Percentiles rank a stretch among this genome's conserved stretches.
Evolutionary conservation across 2,888 invertebrate genomes (phyloP).

Genomic region (Sinodicranocentrus sp.): DNA sequence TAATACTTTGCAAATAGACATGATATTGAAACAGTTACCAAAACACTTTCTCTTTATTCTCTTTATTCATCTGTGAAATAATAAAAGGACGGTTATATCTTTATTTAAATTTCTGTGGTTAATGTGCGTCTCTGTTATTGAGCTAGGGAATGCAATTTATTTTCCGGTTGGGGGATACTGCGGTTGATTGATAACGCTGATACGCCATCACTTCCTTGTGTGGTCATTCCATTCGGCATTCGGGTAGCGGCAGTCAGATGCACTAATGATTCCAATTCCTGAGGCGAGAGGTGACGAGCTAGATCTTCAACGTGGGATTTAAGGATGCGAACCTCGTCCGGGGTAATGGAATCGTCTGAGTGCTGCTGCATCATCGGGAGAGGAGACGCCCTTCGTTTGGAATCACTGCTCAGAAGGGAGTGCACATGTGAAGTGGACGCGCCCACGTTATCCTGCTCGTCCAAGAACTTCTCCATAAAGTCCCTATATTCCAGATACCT

Average conservation of each 20-base stretch:
- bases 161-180: constrained; percentile 52
- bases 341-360: constrained; percentile 53
- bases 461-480: constrained; percentile 95
- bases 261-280: constrained; percentile 75
- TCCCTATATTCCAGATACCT: constrained; percentile 81
- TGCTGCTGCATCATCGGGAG: constrained; percentile 71
- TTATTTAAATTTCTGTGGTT: constrained; percentile 6
- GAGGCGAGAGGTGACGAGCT: constrained; percentile 76
- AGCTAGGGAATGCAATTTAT: constrained; percentile 62
- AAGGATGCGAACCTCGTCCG: constrained; percentile 72
- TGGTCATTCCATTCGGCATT: constrained; percentile 63
- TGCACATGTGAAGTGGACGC: constrained; percentile 84
- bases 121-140: constrained; percentile 29
- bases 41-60: neutral
- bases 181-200: constrained; percentile 61
- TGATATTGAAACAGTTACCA: constrained; percentile 4
- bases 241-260: constrained; percentile 73
- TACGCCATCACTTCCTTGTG: constrained; percentile 6
- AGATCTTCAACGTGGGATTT: constrained; percentile 75
- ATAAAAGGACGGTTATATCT: constrained; percentile 49
- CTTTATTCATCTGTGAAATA: constrained; percentile 1
- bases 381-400: constrained; percentile 78
- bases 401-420: constrained; percentile 79
- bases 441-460: constrained; percentile 85
- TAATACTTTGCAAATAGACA: no score